phyloP scores from a whole-genome alignment of 2,888 invertebrate species.

The Tetropium fuscum region DNA sequence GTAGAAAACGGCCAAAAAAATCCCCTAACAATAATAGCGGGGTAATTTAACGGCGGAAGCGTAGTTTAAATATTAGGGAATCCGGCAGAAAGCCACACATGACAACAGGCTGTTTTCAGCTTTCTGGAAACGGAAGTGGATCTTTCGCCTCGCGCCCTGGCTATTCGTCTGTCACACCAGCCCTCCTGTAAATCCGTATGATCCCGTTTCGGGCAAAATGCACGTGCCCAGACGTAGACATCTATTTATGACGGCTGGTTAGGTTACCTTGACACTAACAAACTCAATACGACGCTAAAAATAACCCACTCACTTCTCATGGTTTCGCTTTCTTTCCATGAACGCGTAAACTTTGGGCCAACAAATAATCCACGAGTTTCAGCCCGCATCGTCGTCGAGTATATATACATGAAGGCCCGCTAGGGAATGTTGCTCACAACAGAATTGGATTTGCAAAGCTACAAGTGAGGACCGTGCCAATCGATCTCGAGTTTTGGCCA shows the following conservation, averaged over 20 bases:
- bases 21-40: constrained; percentile 48
- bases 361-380: constrained; percentile 34
- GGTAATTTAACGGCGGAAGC: constrained; percentile 59
- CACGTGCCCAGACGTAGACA: constrained; percentile 56
- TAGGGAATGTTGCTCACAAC: no score
- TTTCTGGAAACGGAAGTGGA: constrained; percentile 66
- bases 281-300: constrained; percentile 57
- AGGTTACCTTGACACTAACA: constrained; percentile 66
- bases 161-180: constrained; percentile 65
- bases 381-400: constrained; percentile 41
- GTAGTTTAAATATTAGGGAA: constrained; percentile 61
- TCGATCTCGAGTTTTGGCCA: constrained; percentile 21
- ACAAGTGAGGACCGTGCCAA: constrained; percentile 10
- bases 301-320: constrained; percentile 39
- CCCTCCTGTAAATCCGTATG: constrained; percentile 60
- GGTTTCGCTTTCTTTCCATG: constrained; percentile 43
- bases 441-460: constrained; percentile 50
- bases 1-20: constrained; percentile 40
- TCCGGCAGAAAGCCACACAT: constrained; percentile 57
- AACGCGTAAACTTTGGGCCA: constrained; percentile 45
- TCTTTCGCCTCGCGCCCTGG: constrained; percentile 60
- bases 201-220: constrained; percentile 60
- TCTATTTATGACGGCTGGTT: constrained; percentile 65
- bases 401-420: constrained; percentile 41
- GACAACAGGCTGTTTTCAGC: constrained; percentile 66